Evolutionary conservation across 2,797 vertebrate genomes (phyloP).

Genomic region (Todus mexicanus): DNA sequence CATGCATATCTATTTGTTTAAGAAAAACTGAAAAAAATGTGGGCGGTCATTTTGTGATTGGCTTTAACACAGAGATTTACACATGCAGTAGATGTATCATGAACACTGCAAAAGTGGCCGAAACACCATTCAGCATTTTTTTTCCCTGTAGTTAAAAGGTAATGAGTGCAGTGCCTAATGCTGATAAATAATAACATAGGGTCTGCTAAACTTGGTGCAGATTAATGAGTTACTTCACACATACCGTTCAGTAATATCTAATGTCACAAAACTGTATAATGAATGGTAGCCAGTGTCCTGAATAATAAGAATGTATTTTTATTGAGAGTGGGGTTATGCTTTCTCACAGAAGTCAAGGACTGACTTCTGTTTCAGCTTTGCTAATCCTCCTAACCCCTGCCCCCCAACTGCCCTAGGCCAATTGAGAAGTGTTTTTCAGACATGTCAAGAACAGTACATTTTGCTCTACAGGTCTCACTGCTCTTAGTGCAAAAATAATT

Average conservation of each 20-base stretch:
- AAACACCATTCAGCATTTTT: background rate
- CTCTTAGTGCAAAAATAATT: background rate
- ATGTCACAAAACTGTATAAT: background rate
- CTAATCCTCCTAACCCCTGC: background rate
- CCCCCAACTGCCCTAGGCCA: accelerated
- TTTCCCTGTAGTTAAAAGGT: background rate
- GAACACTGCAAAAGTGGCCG: background rate
- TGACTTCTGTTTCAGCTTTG: background rate
- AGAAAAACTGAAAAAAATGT: background rate
- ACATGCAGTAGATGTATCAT: background rate
- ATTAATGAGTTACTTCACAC: background rate
- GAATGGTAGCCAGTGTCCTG: background rate
- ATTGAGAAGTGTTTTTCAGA: background rate
- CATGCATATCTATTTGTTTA: background rate
- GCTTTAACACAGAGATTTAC: background rate
- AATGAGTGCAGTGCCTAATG: background rate
- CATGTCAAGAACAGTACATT: background rate
- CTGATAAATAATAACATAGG: background rate
- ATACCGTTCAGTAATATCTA: background rate
- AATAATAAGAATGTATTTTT: background rate
- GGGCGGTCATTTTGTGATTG: background rate
- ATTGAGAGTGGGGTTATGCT: background rate
- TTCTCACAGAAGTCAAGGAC: background rate
- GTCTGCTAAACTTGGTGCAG: background rate
- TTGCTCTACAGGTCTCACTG: background rate